Evolutionary conservation across 2,888 invertebrate genomes (phyloP).

Genomic region (Orchesellides sinensis): DNA sequence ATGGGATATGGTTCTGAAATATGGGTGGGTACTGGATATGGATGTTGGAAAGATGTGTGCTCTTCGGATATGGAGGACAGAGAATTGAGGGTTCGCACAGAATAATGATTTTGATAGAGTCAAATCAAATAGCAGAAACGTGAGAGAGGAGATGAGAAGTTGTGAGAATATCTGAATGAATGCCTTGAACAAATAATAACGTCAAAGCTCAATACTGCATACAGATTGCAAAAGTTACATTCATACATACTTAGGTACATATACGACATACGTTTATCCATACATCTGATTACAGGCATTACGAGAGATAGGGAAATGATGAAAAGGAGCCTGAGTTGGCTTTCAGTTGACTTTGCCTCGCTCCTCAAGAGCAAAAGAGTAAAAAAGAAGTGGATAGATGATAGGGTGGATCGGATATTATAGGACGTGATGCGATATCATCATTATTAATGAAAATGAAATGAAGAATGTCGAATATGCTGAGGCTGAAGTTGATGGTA

Average conservation of each 20-base stretch:
- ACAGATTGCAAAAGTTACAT: neutral
- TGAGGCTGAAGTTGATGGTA: slow-evolving; percentile 4
- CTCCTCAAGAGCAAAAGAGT: neutral
- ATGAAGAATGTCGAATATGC: slow-evolving; percentile 14
- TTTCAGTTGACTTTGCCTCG: neutral
- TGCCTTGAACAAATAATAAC: slow-evolving; percentile 7
- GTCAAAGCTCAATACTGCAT: neutral
- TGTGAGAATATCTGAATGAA: slow-evolving; percentile 7
- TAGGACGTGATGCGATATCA: neutral
- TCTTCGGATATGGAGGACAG: too few species aligned
- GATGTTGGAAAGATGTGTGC: neutral
- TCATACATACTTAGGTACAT: neutral
- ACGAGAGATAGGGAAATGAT: too few species aligned
- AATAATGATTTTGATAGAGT: slow-evolving; percentile 50
- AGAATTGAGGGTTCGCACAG: slow-evolving; percentile 16
- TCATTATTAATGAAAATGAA: neutral
- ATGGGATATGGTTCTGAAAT: neutral
- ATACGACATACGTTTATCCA: too few species aligned
- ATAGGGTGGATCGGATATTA: neutral
- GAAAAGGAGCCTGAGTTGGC: neutral
- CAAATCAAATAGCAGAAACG: slow-evolving; percentile 48
- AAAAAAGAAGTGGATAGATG: neutral
- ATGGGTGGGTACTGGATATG: neutral
- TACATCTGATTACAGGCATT: too few species aligned
- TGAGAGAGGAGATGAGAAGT: slow-evolving; percentile 35